Conservation (phyloP, 2,797 vertebrate species). For the Linurgus olivaceus region DNA sequence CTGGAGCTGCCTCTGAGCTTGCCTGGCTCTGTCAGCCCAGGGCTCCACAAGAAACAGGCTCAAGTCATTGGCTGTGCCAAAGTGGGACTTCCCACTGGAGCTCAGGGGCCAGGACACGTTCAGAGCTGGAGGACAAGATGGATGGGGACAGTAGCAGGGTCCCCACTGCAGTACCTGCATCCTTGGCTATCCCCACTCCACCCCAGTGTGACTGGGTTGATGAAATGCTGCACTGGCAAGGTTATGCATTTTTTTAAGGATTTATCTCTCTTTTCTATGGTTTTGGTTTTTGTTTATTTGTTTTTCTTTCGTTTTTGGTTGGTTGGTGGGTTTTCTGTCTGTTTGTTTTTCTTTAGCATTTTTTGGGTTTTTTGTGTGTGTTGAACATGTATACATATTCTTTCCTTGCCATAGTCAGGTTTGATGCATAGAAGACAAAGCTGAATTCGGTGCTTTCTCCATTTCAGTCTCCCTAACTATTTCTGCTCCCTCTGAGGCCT, state of each 20-base stretch:
- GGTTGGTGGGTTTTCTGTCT: neutral
- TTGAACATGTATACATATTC: neutral
- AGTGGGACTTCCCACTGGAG: neutral
- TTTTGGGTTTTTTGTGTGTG: neutral
- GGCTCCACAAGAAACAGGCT: neutral
- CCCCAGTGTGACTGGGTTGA: neutral
- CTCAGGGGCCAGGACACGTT: accelerated
- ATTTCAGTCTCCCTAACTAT: neutral
- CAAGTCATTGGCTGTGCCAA: accelerated
- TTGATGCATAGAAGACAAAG: neutral
- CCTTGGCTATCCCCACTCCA: too few relatives aligned
- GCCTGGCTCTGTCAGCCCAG: neutral
- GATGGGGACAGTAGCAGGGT: neutral
- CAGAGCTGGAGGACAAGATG: accelerated
- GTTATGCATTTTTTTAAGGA: neutral
- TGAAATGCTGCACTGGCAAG: neutral
- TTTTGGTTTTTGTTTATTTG: neutral
- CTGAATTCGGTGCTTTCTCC: neutral
- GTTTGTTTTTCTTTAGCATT: neutral
- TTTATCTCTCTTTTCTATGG: neutral
- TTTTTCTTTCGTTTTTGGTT: neutral
- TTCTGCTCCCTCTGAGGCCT: neutral
- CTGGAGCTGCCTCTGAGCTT: neutral
- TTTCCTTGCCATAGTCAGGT: neutral
- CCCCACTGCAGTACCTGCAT: neutral